These are phyloP conservation scores for Rhynchonema sp. DNA, from an alignment of 2,888 invertebrate genomes.

Conservation along the genomic window DNA sequence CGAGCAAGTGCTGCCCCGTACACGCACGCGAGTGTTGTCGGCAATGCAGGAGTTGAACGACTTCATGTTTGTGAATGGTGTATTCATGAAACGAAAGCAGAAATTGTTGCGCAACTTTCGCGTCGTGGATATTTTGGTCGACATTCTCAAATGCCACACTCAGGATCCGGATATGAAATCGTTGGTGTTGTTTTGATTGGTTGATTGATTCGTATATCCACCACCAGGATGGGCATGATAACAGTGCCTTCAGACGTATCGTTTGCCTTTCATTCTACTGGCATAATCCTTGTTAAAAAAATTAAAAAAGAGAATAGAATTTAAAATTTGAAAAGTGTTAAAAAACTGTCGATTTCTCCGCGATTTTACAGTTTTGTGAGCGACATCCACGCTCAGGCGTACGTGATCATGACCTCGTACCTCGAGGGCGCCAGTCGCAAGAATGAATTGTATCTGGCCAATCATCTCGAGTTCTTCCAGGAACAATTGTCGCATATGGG, in stretches of 20 bases:
- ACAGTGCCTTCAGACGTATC: too few relatives aligned
- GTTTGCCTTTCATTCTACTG: too few relatives aligned
- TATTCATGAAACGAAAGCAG: neutral
- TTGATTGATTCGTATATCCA: too few relatives aligned
- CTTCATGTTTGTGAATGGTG: neutral
- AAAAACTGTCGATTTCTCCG: too few relatives aligned
- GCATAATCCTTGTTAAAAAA: too few relatives aligned
- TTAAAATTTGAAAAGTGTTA: too few relatives aligned
- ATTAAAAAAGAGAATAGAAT: too few relatives aligned
- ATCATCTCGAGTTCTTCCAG: conserved; percentile 3
- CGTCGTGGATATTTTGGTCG: neutral
- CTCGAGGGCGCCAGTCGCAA: conserved; percentile 3
- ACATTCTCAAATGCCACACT: neutral
- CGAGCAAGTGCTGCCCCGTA: neutral
- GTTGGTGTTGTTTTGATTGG: too few relatives aligned
- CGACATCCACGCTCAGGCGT: neutral
- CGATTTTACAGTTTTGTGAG: neutral
- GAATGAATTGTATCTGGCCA: conserved; percentile 4
- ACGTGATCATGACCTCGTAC: neutral
- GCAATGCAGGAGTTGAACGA: neutral
- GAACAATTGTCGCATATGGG: neutral
- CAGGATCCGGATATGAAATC: neutral
- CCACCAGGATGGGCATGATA: too few relatives aligned
- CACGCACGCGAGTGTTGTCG: neutral
- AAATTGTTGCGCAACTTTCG: neutral